Evolutionary conservation across 2,113 vertebrate species (phyloP).

Genomic region (Solea solea): DNA sequence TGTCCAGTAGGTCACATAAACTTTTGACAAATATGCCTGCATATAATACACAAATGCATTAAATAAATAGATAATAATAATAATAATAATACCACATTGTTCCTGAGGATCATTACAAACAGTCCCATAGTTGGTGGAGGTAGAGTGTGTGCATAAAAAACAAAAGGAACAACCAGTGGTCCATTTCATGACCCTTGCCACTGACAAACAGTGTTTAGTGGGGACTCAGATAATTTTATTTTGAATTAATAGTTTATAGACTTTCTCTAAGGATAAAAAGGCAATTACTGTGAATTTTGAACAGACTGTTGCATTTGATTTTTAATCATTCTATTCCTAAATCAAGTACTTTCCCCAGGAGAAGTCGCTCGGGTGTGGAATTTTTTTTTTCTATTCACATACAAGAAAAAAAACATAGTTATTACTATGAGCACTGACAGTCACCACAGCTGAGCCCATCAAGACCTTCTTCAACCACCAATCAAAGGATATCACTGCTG

Average conservation of each 20-base stretch:
- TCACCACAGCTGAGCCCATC: neutral
- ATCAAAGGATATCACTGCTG: neutral
- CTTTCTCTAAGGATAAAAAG: neutral
- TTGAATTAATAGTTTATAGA: neutral
- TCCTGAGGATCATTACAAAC: no score
- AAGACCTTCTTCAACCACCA: constrained; percentile 2
- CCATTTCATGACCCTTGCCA: no score
- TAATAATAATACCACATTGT: no score
- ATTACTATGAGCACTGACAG: constrained; percentile 1
- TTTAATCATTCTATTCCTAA: neutral
- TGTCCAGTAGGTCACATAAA: no score
- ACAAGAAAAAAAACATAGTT: constrained; percentile 4
- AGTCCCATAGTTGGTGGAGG: no score
- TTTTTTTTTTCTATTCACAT: neutral
- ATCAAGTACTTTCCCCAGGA: constrained; percentile 3
- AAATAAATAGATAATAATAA: no score
- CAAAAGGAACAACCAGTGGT: no score
- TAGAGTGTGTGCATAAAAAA: no score
- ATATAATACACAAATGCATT: no score
- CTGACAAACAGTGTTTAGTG: no score
- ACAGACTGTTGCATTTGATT: neutral
- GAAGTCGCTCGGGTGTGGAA: neutral
- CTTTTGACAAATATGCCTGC: no score
- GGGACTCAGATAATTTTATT: neutral
- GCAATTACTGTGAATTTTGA: no score